Base-by-base conservation (phyloP, 2,797 vertebrate genomes). In the Saxicola maurus region DNA sequence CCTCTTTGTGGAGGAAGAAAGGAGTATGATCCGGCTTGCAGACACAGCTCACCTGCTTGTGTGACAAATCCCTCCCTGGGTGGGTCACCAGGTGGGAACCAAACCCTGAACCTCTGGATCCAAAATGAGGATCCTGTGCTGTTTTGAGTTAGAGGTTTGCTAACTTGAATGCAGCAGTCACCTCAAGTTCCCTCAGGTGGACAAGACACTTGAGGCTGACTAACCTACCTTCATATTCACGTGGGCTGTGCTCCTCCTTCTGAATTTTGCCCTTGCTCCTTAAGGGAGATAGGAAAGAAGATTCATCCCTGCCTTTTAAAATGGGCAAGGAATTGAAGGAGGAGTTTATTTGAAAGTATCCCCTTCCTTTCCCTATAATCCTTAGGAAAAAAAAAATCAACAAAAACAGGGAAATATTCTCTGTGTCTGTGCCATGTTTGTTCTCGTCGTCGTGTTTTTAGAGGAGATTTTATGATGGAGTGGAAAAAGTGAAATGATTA, bases 381-480 rank as follows among this genome's bases (percentile, higher is more conserved):
- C 86, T 80, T 88, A 88, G 85, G 85, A 5, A 62, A 82, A 79
- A 75, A 75, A 73, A 56, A 62, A 40, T 40, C 75, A 77, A 66
- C n/a, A 30, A 86, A 82, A 90, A 73, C 92, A 96, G 92, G 92
- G 94, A 96, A 90, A 90, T 97, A 96, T 96, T 97, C 96, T 97
- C 96, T 96, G 96, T 96, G 96, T 97, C 96, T 73, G 95, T 98
- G 97, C 97, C 96, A 96, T 97, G 93, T 97, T 97, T 97, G 96
- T 97, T 97, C 96, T 97, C 43, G 89, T 95, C 1, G 96, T 97
- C 35, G 95, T 97, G 96, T 97, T 97, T 97, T 97, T 97, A 97
- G 97, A 97, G 96, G 97, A 97, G 97, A 97, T 97, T 97, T 97
- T 97, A 97, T 97, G 97, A 97, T 96, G 96, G 96, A 94, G 95